A percentile compares a stretch with the other conserved stretches of the same genome.
phyloP scores from a whole-genome alignment of 2,888 invertebrate species.

The Thera britannica region DNA sequence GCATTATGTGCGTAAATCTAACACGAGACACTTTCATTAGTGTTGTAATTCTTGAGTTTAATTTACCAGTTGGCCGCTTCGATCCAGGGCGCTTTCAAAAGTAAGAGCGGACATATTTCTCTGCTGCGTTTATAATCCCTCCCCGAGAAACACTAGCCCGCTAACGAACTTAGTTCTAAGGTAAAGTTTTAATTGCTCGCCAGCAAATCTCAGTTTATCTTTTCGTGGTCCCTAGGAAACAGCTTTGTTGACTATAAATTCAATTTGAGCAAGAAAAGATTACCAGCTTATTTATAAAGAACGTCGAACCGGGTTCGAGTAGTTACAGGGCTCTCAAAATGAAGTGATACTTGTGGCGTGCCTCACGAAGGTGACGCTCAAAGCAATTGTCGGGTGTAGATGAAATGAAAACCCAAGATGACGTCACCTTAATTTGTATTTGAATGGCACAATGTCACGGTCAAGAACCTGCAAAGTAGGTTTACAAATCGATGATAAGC shows the following conservation, averaged over 20 bases:
- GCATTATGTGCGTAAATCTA: slow-evolving; percentile 53
- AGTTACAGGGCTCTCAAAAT: slow-evolving; percentile 45
- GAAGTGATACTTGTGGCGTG: slow-evolving; percentile 44
- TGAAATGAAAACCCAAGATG: slow-evolving; percentile 22
- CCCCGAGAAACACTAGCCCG: slow-evolving; percentile 68
- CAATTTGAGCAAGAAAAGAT: slow-evolving; percentile 74
- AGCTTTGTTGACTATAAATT: slow-evolving; percentile 80
- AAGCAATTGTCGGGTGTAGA: slow-evolving; percentile 18
- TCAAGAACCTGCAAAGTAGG: slow-evolving; percentile 26
- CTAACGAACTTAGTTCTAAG: slow-evolving; percentile 81
- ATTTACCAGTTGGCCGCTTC: slow-evolving; percentile 70
- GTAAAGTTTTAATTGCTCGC: slow-evolving; percentile 84
- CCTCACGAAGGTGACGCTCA: slow-evolving; percentile 41
- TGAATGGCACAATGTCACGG: slow-evolving; percentile 34
- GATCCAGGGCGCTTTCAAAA: slow-evolving; percentile 64
- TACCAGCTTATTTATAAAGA: slow-evolving; percentile 59
- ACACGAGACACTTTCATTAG: slow-evolving; percentile 63
- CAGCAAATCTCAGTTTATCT: slow-evolving; percentile 81
- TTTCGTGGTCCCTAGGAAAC: slow-evolving; percentile 75
- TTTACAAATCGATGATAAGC: slow-evolving; percentile 33
- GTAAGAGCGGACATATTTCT: slow-evolving; percentile 72
- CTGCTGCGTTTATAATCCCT: slow-evolving; percentile 67
- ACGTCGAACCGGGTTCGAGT: slow-evolving; percentile 33
- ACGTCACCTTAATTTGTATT: slow-evolving; percentile 25
- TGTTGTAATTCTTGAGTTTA: slow-evolving; percentile 59